Evolutionary conservation across 53 echinoderm and acorn worm species (phyloP), one percentile per base, ranked within the genome.

Genomic region (Hippasteria phrygiana): DNA sequence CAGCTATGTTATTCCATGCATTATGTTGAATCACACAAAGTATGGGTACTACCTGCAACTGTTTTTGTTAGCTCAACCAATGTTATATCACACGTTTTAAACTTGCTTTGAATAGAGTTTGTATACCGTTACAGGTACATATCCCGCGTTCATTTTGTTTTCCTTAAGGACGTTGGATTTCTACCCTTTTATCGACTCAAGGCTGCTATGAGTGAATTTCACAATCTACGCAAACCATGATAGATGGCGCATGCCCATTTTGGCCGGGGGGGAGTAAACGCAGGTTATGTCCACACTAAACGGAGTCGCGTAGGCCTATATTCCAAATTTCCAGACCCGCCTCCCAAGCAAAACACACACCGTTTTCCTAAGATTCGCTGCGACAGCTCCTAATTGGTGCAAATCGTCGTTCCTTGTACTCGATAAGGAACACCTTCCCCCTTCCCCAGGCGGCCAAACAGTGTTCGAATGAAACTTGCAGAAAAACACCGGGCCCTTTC

Each of bases 301-400:
- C 73, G 26, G 82, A 27, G 66, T 48, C 13, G 18, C 43, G 66
- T 43, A n/a, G n/a, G n/a, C n/a, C n/a, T n/a, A n/a, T n/a, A n/a
- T n/a, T n/a, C n/a, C n/a, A n/a, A n/a, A 65, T 46, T 65, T 45
- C 64, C 43, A 43, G 45, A n/a, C 31, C 64, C 7, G 13, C 24
- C 24, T 1, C 50, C 50, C 26, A 69, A 85, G 53, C 51, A 85
- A 85, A 85, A 85, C 85, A 85, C 32, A 47, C 32, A 71, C 48
- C 85, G 85, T 85, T 85, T 53, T 34, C 53, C 37, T 47, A 48
- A 85, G 85, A 85, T 85, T 67, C 70, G 85, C 63, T 51, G 9
- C 71, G 85, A 70, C 85, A 71, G 50, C 85, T 64, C 82, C 31
- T 82, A 82, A 82, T 82, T 82, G 82, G 82, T 62, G 65, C 47